Evolutionary conservation across 1,140 invertebrate genomes (phyloP), one percentile per base, ranked within the genome.

Genomic region (Drosophila triauraria): DNA sequence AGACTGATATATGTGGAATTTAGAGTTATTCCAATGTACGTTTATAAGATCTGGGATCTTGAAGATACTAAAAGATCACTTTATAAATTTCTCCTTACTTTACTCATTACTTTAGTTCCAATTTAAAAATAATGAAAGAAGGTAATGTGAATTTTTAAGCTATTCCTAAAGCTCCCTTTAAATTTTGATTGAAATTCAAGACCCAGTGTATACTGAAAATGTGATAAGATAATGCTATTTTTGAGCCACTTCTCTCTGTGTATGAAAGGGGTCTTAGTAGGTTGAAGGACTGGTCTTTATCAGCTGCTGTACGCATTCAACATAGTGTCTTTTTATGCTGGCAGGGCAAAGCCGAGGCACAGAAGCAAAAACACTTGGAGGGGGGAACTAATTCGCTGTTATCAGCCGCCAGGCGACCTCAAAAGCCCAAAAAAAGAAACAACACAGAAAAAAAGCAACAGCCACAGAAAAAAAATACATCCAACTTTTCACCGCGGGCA

Each of bases 341-440:
- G 23, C 51, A 57, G 60, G 65, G 53, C n/a, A 59, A 51, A 35
- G 30, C 15, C 23, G 27, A 57, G 20, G 60, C 60, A 63, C 17
- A 61, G 57, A 65, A 56, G 30, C 23, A 54, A 74, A 83, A 70
- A 64, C 61, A 65, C 50, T 70, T 60, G 6, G 2, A 42, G 35
- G 32, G 32, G 51, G 60, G 23, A 50, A 71, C 50, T 53, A 58
- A 71, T 60, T 40, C 58, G 68, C 62, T 70, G 67, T 87, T 87
- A 87, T 87, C 84, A 88, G 72, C 50, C 25, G 58, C 59, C 44
- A 46, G 60, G 42, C 84, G 80, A 87, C 84, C 84, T 88, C 84
- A 87, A 88, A 88, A 88, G 62, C 69, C 68, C 78, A 87, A 83
- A 56, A 83, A 56, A 63, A 59, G 63, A 54, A 67, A 68, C 60